These are phyloP conservation scores for Ophioderma brevispina DNA, from an alignment of 35 echinoderm and acorn worm species.

Conservation along the genomic window DNA sequence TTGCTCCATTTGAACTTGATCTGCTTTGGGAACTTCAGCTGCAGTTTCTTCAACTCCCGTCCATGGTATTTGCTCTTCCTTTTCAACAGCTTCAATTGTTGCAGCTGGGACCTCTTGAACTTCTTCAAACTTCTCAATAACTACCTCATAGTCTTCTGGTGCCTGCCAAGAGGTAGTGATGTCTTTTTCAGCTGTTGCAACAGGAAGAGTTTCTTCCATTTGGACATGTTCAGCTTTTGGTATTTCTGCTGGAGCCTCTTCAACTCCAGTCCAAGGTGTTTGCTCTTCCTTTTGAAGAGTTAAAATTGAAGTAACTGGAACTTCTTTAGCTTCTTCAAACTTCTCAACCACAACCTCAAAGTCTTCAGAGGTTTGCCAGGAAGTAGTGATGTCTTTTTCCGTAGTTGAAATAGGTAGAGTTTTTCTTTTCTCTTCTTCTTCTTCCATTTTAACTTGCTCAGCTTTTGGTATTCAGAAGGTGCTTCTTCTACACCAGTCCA, in stretches of 20 bases:
- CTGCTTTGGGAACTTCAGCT: background rate
- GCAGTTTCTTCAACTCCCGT: slow-evolving; percentile 28
- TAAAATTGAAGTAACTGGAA: background rate
- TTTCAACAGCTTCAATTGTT: slow-evolving; percentile 12
- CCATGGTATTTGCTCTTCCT: background rate
- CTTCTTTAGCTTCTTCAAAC: background rate
- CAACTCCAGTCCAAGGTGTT: background rate
- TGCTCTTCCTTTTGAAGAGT: slow-evolving; percentile 9
- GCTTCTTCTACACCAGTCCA: slow-evolving; percentile 23
- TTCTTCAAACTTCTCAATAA: background rate
- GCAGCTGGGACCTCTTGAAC: slow-evolving; percentile 7
- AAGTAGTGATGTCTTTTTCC: slow-evolving; percentile 14
- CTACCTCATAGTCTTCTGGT: slow-evolving; percentile 28
- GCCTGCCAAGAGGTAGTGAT: background rate
- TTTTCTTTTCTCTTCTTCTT: no score
- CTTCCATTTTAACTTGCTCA: background rate
- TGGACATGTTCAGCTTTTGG: background rate
- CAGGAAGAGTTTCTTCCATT: background rate
- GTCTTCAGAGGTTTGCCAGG: background rate
- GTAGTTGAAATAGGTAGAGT: slow-evolving; percentile 10
- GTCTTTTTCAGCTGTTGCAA: slow-evolving; percentile 26
- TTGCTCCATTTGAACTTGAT: slow-evolving; percentile 7
- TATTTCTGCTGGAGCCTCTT: slow-evolving; percentile 7
- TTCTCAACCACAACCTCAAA: background rate
- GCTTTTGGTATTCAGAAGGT: background rate